phyloP scores from a whole-genome alignment of 1,140 invertebrate species.

The Caenorhabditis tropicalis region DNA sequence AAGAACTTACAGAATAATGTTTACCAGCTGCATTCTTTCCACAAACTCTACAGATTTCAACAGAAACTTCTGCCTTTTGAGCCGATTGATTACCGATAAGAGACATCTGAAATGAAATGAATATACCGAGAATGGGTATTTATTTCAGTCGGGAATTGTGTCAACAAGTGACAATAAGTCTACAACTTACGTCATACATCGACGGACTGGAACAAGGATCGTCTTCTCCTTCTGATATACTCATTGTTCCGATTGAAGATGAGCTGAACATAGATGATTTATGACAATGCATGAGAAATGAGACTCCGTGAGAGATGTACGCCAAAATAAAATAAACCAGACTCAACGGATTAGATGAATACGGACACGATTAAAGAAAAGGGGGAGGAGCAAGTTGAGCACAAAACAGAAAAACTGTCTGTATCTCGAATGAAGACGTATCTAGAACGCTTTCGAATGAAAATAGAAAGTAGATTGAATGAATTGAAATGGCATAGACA shows the following conservation, averaged over 20 bases:
- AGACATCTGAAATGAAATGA: background rate
- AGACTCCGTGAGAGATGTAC: background rate
- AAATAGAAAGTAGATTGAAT: background rate
- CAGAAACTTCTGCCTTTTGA: background rate
- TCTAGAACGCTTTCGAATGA: no score
- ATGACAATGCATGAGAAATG: background rate
- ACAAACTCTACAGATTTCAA: conserved; percentile 19
- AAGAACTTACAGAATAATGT: background rate
- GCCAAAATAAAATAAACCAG: background rate
- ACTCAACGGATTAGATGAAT: background rate
- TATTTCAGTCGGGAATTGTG: background rate
- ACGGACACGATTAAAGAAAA: background rate
- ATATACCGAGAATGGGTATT: background rate
- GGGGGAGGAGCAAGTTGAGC: background rate
- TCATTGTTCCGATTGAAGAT: background rate
- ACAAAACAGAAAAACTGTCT: conserved; percentile 6
- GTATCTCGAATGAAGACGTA: background rate
- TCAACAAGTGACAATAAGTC: background rate
- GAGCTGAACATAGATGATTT: background rate
- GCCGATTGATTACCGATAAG: background rate
- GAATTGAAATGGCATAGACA: background rate
- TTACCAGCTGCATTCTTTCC: background rate
- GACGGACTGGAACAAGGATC: conserved; percentile 4
- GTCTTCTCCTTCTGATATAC: background rate
- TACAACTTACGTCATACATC: conserved; percentile 14